Percentiles rank a stretch among this genome's conserved stretches.
Conservation (phyloP, 2,113 vertebrate genomes). For the Epinephelus cyanopodus region DNA sequence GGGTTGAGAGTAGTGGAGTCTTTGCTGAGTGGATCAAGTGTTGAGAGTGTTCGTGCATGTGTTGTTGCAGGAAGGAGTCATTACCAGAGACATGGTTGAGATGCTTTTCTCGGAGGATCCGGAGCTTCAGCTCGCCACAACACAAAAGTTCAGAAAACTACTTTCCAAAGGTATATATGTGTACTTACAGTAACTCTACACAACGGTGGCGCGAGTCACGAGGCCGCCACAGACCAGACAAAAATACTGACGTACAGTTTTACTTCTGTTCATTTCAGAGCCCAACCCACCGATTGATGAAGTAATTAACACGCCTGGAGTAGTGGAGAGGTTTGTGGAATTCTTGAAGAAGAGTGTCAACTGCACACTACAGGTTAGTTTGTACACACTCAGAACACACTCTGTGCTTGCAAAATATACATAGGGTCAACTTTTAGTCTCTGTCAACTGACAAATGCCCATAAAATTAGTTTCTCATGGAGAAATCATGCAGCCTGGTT, state of each 20-base stretch:
- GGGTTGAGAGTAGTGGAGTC: background rate
- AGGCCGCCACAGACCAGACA: background rate
- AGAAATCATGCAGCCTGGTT: background rate
- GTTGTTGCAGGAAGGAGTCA: slow-evolving; percentile 91
- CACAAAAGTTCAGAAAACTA: slow-evolving; percentile 97
- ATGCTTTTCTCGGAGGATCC: slow-evolving; percentile 98
- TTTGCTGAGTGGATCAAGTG: background rate
- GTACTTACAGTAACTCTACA: background rate
- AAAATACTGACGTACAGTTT: background rate
- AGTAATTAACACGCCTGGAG: slow-evolving; percentile 94
- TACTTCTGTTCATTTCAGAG: slow-evolving; percentile 81
- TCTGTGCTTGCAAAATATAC: background rate
- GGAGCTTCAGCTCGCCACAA: slow-evolving; percentile 94
- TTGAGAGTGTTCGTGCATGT: slow-evolving; percentile 6
- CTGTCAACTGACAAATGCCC: background rate
- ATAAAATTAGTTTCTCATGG: background rate
- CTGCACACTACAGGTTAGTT: slow-evolving; percentile 95
- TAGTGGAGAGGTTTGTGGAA: slow-evolving; percentile 96
- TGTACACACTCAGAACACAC: background rate
- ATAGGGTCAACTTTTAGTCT: background rate
- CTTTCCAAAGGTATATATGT: slow-evolving; percentile 93
- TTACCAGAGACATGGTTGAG: slow-evolving; percentile 97
- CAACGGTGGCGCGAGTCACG: background rate
- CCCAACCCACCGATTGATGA: slow-evolving; percentile 99
- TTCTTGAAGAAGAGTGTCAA: slow-evolving; percentile 95